phyloP scores from a whole-genome alignment of 1,140 invertebrate genomes.

The Kradibia gibbosae region DNA sequence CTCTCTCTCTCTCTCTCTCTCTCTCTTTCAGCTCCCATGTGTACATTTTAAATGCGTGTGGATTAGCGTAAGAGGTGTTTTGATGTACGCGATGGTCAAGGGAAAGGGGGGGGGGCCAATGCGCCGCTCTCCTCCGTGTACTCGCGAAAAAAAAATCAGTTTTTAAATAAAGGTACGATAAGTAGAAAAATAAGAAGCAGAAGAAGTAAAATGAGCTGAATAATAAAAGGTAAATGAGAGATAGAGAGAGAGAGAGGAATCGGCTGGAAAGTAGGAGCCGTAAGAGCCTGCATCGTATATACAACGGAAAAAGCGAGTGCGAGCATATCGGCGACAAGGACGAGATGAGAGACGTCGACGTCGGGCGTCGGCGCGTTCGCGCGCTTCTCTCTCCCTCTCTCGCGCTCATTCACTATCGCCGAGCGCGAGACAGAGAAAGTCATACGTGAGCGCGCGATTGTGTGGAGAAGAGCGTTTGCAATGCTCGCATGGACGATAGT shows the following conservation, averaged over 20 bases:
- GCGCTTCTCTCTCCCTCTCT: neutral
- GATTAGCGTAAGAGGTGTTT: no score
- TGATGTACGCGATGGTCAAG: no score
- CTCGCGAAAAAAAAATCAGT: neutral
- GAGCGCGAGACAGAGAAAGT: conserved; percentile 51
- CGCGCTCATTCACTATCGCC: neutral
- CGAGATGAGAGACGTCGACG: conserved; percentile 2
- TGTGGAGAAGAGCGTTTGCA: neutral
- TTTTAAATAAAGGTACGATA: neutral
- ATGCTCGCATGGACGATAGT: conserved; percentile 19
- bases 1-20: neutral
- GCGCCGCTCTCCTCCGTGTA: neutral
- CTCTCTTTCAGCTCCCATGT: neutral
- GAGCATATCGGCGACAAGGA: conserved; percentile 20
- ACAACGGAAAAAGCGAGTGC: neutral
- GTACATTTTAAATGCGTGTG: no score
- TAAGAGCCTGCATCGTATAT: neutral
- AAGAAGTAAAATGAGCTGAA: no score
- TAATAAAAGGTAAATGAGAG: no score
- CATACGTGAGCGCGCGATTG: neutral
- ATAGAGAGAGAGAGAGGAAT: neutral
- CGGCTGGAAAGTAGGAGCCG: neutral
- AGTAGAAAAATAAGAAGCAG: neutral
- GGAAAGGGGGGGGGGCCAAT: no score
- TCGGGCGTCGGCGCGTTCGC: conserved; percentile 45